Base-by-base conservation (phyloP, 1,140 invertebrate genomes). In the Halyomorpha halys region DNA sequence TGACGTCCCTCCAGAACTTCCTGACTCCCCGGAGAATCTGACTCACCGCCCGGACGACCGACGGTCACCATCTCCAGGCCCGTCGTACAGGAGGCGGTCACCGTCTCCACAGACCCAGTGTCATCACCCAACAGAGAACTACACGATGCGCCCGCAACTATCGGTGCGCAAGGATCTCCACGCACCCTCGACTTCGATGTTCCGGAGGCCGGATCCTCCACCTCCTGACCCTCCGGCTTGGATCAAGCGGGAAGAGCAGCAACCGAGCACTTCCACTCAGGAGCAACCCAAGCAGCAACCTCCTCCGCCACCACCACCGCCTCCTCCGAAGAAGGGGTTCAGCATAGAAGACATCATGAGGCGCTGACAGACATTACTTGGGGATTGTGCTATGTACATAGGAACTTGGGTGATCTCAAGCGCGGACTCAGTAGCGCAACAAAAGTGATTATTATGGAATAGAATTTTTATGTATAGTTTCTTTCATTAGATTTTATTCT, bases 1-100 rank as follows among this genome's bases (percentile, higher is more conserved):
- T 1, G 88, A 90, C 70, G 84, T 89, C 0, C 86, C 86, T 0
- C 79, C 86, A 0, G 82, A 86, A 47, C 34, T 66, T 8, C 59
- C 67, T 4, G 65, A 67, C 21, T 62, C 51, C 1, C 62, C 67
- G 44, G 64, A 68, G 60, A 64, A 65, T 47, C 47, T 63, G 11
- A 61, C 61, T 61, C 62, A 61, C n/a, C 23, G 56, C 49, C 16
- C 49, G 23, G 16, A 68, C 66, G 3, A 67, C 64, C 67, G 65
- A 11, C 30, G 62, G 4, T 62, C 67, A 30, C 18, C 65, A 30
- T 62, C 18, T 54, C 66, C 64, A 15, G 63, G 65, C 59, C 62
- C 54, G 62, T n/a, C 62, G 54, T 18, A 56, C 27, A 23, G 66
- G 16, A 56, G 68, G n/a, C 61, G 67, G 18, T 70, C 69, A 15